Percentiles rank a stretch among this genome's conserved stretches.
Conservation (phyloP, 2,888 invertebrate species). For the Diadromus collaris region DNA sequence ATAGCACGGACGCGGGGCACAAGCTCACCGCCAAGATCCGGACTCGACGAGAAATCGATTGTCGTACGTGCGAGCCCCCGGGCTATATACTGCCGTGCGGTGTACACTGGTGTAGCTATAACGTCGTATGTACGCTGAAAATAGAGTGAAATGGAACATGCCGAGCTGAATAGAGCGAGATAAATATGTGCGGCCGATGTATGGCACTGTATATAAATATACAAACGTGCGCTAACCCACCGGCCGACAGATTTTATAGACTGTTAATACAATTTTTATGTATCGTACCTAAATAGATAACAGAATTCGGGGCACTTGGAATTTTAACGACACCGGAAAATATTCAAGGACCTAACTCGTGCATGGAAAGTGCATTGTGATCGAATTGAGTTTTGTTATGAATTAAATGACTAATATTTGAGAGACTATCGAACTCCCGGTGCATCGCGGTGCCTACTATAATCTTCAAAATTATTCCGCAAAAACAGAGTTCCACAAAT, state of each 20-base stretch:
- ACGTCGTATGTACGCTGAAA: constrained; percentile 24
- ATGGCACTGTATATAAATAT: neutral
- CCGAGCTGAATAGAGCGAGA: constrained; percentile 35
- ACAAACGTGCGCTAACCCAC: neutral
- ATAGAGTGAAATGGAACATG: constrained; percentile 46
- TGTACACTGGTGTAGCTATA: constrained; percentile 28
- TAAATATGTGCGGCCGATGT: constrained; percentile 34
- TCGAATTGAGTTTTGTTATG: neutral
- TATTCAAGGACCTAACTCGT: neutral
- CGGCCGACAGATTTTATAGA: constrained; percentile 30
- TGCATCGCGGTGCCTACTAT: too few relatives aligned
- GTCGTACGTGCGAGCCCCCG: constrained; percentile 51
- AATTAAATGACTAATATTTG: neutral
- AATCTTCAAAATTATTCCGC: neutral
- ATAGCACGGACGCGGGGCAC: constrained; percentile 23
- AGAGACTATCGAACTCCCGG: neutral
- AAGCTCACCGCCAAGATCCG: constrained; percentile 52
- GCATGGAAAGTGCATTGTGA: neutral
- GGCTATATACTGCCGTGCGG: constrained; percentile 30
- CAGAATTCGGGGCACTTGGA: neutral
- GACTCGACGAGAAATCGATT: constrained; percentile 59
- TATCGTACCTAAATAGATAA: constrained; percentile 8
- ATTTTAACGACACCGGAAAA: neutral
- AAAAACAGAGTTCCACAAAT: neutral
- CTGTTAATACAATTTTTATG: constrained; percentile 29